phyloP scores from a whole-genome alignment of 2,797 vertebrate genomes.

The Pseudochaenichthys georgianus region DNA sequence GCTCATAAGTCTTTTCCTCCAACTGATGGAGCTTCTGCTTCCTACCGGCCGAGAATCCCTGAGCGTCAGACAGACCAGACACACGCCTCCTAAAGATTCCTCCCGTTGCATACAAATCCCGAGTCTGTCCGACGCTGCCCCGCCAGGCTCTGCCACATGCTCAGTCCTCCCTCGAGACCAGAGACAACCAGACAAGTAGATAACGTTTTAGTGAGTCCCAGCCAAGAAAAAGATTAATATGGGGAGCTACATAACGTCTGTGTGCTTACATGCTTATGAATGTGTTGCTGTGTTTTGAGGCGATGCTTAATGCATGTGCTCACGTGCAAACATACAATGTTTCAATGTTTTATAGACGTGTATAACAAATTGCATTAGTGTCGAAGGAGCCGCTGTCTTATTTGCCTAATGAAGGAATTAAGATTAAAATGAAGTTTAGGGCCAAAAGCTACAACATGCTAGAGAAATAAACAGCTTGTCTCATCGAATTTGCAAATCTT shows the following conservation, averaged over 20 bases:
- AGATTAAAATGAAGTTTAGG: conserved; percentile 76
- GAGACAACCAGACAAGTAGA: conserved; percentile 59
- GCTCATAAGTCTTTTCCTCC: conserved; percentile 73
- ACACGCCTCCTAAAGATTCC: conserved; percentile 65
- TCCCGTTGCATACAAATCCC: conserved; percentile 70
- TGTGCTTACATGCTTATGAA: conserved; percentile 26
- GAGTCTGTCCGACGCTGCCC: conserved; percentile 42
- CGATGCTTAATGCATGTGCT: conserved; percentile 46
- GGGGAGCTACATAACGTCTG: conserved; percentile 33
- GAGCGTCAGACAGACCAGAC: conserved; percentile 74
- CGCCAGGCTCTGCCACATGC: conserved; percentile 46
- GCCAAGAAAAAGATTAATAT: conserved; percentile 61
- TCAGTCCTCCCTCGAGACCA: conserved; percentile 46
- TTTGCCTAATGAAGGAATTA: conserved; percentile 81
- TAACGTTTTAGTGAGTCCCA: conserved; percentile 55
- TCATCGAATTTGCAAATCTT: conserved; percentile 80
- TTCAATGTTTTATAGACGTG: conserved; percentile 54
- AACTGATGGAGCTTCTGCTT: conserved; percentile 55
- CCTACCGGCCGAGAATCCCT: conserved; percentile 64
- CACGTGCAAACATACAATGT: conserved; percentile 35
- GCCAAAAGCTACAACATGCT: conserved; percentile 74
- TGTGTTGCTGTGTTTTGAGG: conserved; percentile 38
- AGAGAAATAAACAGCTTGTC: conserved; percentile 77
- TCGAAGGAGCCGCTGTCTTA: conserved; percentile 52
- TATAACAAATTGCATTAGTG: conserved; percentile 68